Evolutionary conservation across 2,888 invertebrate species (phyloP), one percentile per base, ranked within the genome.

Genomic region (Leptarthrus brevirostris): DNA sequence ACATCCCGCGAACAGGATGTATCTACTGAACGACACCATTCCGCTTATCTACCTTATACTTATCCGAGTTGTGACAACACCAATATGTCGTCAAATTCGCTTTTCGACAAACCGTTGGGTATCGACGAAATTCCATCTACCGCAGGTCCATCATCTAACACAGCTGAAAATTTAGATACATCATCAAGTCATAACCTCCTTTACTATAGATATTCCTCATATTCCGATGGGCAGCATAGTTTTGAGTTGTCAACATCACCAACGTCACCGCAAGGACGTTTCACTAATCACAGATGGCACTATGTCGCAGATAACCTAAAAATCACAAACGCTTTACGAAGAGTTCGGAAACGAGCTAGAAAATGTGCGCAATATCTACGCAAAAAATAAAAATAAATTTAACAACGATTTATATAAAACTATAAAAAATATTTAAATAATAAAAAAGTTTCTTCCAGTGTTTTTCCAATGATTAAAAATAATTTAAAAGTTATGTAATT

Each of bases 281-380:
- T 34, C 18, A 20, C 24, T 14, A 36, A 81, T 54, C 78, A 79
- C 73, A 78, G 80, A 72, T 78, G 79, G 78, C 81, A 81, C 76
- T 79, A 80, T 75, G 80, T 81, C 75, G 80, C 82, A 47, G 84
- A 83, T 74, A 83, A 82, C 18, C 22, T 69, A 5, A 69, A 69
- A 22, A 49, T 69, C 20, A 52, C 30, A 24, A 69, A 52, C 34
- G 69, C 69, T 52, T 52, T 69, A 12, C 30, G 75, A 75, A 79
- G 80, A 76, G 84, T 85, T 73, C 82, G 85, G 78, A 85, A 82
- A 79, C 83, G 85, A 76, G 85, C 85, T 78, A 82, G 84, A 78
- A 85, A 85, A 80, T 85, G 82, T 80, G 82, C 84, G 52, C 84
- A 84, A 53, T 84, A 83, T 76, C 79, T 85, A 77, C 84, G 83